Conservation (phyloP, 2,113 vertebrate genomes). For the Aphyosemion australe region DNA sequence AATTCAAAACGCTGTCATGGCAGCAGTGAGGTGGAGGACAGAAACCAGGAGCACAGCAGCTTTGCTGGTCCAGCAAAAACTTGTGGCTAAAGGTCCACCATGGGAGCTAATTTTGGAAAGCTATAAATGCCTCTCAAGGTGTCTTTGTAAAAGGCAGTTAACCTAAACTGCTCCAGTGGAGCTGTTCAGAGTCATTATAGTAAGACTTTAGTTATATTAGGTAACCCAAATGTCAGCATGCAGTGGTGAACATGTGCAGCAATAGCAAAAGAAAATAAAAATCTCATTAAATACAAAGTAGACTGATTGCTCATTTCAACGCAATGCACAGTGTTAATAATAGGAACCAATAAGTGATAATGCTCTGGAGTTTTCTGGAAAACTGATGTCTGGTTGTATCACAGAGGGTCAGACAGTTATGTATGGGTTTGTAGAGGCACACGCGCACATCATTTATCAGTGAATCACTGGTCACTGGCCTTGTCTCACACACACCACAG, state of each 20-base stretch:
- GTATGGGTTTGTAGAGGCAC: conserved; percentile 59
- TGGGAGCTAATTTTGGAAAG: conserved; percentile 27
- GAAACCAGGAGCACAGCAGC: conserved; percentile 21
- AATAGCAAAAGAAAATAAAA: background rate
- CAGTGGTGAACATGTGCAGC: background rate
- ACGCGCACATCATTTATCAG: conserved; percentile 69
- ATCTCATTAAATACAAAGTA: background rate
- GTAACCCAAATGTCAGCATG: conserved; percentile 8
- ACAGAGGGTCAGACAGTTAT: conserved; percentile 70
- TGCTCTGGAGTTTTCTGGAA: conserved; percentile 8
- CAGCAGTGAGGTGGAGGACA: conserved; percentile 19
- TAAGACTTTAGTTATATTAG: conserved; percentile 8
- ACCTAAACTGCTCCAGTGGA: conserved; percentile 26
- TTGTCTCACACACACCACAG: conserved; percentile 57
- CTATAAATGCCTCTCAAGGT: conserved; percentile 26
- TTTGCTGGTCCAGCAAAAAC: background rate
- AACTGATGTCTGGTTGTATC: conserved; percentile 47
- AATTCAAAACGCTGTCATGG: conserved; percentile 7
- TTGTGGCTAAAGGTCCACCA: conserved; percentile 1
- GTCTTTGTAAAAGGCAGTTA: conserved; percentile 32
- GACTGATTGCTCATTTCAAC: background rate
- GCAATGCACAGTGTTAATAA: conserved; percentile 8
- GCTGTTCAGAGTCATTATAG: conserved; percentile 15
- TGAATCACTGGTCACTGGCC: conserved; percentile 67
- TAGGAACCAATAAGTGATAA: conserved; percentile 12